phyloP scores from a whole-genome alignment of 2,797 vertebrate species.

The Lophius americanus region DNA sequence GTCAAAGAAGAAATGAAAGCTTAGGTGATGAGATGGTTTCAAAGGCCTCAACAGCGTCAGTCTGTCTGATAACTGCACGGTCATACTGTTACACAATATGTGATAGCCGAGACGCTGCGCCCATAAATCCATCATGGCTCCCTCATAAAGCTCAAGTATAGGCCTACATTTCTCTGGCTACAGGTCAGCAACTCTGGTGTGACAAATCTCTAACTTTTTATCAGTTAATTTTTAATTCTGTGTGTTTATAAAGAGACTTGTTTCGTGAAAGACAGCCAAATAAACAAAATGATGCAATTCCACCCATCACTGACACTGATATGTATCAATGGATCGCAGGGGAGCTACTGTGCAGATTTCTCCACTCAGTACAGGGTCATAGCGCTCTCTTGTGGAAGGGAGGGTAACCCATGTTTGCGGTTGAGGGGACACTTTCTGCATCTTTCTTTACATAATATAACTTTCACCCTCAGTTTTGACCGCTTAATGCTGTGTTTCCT shows the following conservation, averaged over 20 bases:
- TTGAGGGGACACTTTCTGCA: not conserved
- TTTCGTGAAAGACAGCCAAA: constrained; percentile 14
- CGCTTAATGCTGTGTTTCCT: no score
- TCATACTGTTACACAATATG: no score
- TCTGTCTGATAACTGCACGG: constrained; percentile 1
- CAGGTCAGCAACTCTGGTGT: constrained; percentile 1
- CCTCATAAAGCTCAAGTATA: constrained; percentile 13
- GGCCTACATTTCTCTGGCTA: constrained; percentile 6
- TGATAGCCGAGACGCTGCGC: constrained; percentile 2
- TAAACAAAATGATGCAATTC: constrained; percentile 48
- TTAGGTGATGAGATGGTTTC: not conserved
- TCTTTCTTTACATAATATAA: not conserved
- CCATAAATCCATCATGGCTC: constrained; percentile 29
- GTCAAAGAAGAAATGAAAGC: not conserved
- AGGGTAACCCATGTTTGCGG: constrained; percentile 22
- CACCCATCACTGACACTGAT: constrained; percentile 60
- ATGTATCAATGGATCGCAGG: constrained; percentile 47
- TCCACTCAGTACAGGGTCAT: constrained; percentile 51
- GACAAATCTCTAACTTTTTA: constrained; percentile 22
- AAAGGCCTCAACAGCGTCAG: not conserved
- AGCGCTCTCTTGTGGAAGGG: constrained; percentile 76
- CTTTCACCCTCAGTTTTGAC: not conserved
- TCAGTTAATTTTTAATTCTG: constrained; percentile 20
- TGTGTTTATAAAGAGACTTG: constrained; percentile 23
- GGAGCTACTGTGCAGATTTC: constrained; percentile 26